phyloP scores from a whole-genome alignment of 2,888 invertebrate genomes.

The Hanleya hanleyi region DNA sequence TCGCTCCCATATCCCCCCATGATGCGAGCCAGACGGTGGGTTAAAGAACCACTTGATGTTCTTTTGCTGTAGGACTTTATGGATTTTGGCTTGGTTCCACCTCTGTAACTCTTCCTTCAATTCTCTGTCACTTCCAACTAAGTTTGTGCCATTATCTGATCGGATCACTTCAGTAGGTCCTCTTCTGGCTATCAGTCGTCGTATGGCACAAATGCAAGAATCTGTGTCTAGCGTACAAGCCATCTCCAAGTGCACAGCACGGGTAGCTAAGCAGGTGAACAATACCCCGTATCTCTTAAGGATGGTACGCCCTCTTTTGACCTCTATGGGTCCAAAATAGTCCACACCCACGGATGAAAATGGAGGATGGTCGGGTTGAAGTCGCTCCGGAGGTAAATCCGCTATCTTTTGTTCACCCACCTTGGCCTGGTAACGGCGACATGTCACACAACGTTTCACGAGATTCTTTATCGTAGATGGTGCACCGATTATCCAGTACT shows the following conservation, averaged over 20 bases:
- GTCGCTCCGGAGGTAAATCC: slow-evolving; percentile 11
- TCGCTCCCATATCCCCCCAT: background rate
- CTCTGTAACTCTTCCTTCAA: background rate
- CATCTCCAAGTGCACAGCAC: slow-evolving; percentile 27
- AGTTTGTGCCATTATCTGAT: background rate
- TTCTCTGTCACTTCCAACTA: background rate
- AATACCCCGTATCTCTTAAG: slow-evolving; percentile 28
- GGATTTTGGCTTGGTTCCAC: background rate
- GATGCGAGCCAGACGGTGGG: background rate
- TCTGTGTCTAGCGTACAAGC: slow-evolving; percentile 10
- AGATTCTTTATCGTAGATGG: background rate
- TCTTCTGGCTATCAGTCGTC: background rate
- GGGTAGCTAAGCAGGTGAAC: slow-evolving; percentile 19
- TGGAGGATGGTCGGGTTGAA: background rate
- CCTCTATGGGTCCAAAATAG: slow-evolving; percentile 18
- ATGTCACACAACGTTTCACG: background rate
- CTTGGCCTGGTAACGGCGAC: background rate
- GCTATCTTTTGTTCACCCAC: slow-evolving; percentile 10
- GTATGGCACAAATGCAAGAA: slow-evolving; percentile 16
- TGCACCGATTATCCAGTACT: background rate
- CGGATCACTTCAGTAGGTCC: background rate
- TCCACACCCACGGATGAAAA: slow-evolving; percentile 19
- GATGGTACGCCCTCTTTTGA: background rate
- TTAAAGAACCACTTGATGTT: background rate
- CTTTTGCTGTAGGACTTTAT: background rate